Percentiles rank a stretch among this genome's conserved stretches.
Evolutionary conservation across 1,140 invertebrate genomes (phyloP).

Genomic region (Paramacrobiotus metropolitanus): DNA sequence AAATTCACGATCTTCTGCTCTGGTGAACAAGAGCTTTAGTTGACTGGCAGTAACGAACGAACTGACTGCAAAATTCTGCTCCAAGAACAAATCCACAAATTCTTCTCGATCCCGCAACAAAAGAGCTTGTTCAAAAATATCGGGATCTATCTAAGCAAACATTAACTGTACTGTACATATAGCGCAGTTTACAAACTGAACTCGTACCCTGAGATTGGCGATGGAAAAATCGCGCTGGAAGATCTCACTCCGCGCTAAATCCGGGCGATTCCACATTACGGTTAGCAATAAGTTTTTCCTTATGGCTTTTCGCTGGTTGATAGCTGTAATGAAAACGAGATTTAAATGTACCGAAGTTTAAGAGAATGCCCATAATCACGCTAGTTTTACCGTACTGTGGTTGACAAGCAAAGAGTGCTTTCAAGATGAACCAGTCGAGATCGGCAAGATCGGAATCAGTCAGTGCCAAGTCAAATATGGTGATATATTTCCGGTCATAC

Average conservation of each 20-base stretch:
- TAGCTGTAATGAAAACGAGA: background rate
- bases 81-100: slow-evolving; percentile 25
- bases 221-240: slow-evolving; percentile 14
- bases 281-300: slow-evolving; percentile 11
- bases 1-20: slow-evolving; percentile 22
- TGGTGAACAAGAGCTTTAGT: slow-evolving; percentile 21
- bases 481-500: background rate
- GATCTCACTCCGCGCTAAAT: slow-evolving; percentile 23
- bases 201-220: background rate
- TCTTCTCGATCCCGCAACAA: slow-evolving; percentile 22
- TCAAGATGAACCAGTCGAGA: slow-evolving; percentile 23
- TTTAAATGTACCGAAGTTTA: too few species aligned
- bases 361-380: too few species aligned
- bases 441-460: slow-evolving; percentile 17
- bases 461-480: slow-evolving; percentile 6
- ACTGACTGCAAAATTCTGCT: slow-evolving; percentile 23
- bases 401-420: slow-evolving; percentile 18
- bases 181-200: background rate
- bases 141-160: slow-evolving; percentile 20
- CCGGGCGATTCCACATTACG: slow-evolving; percentile 25
- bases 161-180: background rate
- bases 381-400: background rate
- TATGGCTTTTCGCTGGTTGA: background rate
- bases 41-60: slow-evolving; percentile 21
- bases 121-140: slow-evolving; percentile 24